Base-by-base conservation (phyloP, 2,797 vertebrate species). In the Phataginus tetradactyla region DNA sequence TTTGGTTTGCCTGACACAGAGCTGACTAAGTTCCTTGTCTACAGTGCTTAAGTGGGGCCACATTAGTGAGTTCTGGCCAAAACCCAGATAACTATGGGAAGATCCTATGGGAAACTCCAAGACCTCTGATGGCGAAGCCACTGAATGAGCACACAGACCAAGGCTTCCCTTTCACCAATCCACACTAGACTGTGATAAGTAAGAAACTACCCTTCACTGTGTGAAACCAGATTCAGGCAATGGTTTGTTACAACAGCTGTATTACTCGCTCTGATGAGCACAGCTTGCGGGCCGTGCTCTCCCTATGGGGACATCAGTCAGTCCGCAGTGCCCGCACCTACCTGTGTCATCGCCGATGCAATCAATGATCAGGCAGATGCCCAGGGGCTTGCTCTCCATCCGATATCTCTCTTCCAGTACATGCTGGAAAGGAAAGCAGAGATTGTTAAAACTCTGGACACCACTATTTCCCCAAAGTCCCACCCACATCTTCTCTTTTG, bases 291-390 rank as follows among this genome's bases (percentile, higher is more conserved):
- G 64, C 25, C 11, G 5, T 27, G 39, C 18, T 11, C 83, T 83
- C 34, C 18, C 37, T 55, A 12, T 5, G 49, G 61, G 53, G 18
- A 13, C 14, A 57, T 34, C 29, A 4, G 9, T 39, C 39, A 72
- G 69, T 5, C 20, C 6, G 5, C 5, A 34, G 42, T n/a, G 3
- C 12, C 79, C 32, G 85, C 25, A 97, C 99, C 98, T 97, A 99
- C 99, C 99, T 98, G 98, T 98, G 32, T 99, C 99, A 84, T 98
- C 99, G 89, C 99, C 99, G 77, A 99, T 98, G 29, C 99, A 99
- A 98, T 99, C 99, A 61, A 99, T 99, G 96, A 99, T 99, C 90
- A 99, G 88, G 97, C 99, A 99, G 95, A 99, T 87, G 96, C 99
- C 99, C 80, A 99, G 98, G 85, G 99, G 99, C 0, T 98, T 95